A percentile compares a stretch with the other conserved stretches of the same genome.
phyloP scores from a whole-genome alignment of 2,888 invertebrate genomes.

The Dioctria rufipes region DNA sequence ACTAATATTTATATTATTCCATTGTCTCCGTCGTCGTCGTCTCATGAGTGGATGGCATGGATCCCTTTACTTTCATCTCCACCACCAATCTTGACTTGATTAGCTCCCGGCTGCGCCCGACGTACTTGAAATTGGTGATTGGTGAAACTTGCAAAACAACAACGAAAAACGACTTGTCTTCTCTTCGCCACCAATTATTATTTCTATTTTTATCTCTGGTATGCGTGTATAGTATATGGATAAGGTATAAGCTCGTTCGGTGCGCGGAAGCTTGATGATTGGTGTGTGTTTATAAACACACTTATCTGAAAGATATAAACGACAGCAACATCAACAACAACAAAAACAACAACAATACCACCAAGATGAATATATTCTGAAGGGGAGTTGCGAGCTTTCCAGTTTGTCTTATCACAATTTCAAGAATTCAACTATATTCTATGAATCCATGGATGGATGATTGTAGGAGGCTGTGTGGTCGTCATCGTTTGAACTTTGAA shows the following conservation, averaged over 20 bases:
- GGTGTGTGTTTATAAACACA: conserved; percentile 38
- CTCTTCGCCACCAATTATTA: background rate
- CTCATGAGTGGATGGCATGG: background rate
- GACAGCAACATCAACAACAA: conserved; percentile 3
- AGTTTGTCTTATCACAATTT: conserved; percentile 42
- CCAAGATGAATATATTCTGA: too few relatives aligned
- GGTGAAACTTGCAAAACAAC: conserved; percentile 23
- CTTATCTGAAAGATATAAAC: conserved; percentile 26
- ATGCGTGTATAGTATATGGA: background rate
- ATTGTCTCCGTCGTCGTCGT: conserved; percentile 38
- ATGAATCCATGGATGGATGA: conserved; percentile 11
- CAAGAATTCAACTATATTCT: too few relatives aligned
- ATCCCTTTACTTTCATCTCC: background rate
- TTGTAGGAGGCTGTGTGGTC: conserved; percentile 49
- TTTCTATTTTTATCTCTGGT: conserved; percentile 6
- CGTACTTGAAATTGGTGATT: conserved; percentile 27
- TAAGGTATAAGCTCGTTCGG: conserved; percentile 8
- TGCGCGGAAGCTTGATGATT: conserved; percentile 17
- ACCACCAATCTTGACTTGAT: background rate
- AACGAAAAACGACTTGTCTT: background rate
- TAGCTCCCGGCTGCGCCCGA: background rate
- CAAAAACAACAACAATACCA: background rate
- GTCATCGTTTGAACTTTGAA: conserved; percentile 51
- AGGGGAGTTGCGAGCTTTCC: background rate
- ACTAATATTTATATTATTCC: background rate